Conservation (phyloP, 2,888 invertebrate genomes). For the Actias luna region DNA sequence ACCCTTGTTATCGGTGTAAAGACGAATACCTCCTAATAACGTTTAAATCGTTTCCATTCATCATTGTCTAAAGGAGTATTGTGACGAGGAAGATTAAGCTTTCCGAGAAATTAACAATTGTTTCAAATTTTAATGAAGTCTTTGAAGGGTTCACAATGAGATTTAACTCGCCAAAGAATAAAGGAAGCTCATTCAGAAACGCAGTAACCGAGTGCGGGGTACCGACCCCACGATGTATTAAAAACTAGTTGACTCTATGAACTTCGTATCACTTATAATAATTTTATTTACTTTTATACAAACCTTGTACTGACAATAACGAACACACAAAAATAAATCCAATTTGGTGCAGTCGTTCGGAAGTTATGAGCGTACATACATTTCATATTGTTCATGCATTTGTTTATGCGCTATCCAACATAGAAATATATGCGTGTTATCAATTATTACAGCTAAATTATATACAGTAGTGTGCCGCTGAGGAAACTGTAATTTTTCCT, state of each 20-base stretch:
- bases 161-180: conserved; percentile 6
- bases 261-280: too few relatives aligned
- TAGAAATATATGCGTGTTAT: background rate
- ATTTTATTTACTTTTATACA: too few relatives aligned
- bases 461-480: too few relatives aligned
- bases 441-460: too few relatives aligned
- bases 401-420: background rate
- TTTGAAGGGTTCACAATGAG: conserved; percentile 16
- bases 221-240: background rate
- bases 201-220: background rate
- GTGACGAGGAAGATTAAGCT: background rate
- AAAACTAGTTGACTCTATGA: too few relatives aligned
- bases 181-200: background rate
- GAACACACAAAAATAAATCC: too few relatives aligned
- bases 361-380: too few relatives aligned
- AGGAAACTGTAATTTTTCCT: background rate
- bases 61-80: conserved; percentile 1
- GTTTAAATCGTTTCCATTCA: background rate
- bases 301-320: too few relatives aligned
- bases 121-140: conserved; percentile 11
- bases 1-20: background rate
- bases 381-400: too few relatives aligned
- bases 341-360: too few relatives aligned
- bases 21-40: background rate
- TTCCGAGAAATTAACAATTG: conserved; percentile 15